Base-by-base conservation (phyloP, 2,797 vertebrate species). In the Smutsia temminckii region DNA sequence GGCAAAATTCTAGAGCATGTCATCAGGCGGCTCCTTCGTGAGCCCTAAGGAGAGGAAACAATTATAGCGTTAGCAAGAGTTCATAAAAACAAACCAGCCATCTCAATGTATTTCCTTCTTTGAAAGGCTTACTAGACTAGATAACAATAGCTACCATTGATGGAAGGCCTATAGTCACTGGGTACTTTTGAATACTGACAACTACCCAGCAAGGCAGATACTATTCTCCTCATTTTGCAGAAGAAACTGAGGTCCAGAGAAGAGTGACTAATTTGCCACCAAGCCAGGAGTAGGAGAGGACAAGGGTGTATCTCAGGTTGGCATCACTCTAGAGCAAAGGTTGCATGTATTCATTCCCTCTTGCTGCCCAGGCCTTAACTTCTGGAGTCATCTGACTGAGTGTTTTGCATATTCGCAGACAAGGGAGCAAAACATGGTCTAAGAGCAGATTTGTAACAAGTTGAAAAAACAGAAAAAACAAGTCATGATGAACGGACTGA, bases 1-100 rank as follows among this genome's bases (percentile, higher is more conserved):
- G n/a, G 69, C 63, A 96, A 93, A 96, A 89, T 90, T 96, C 93
- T 88, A 95, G 90, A 96, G 90, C 71, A 74, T n/a, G 46, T 64
- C 93, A 94, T 96, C 94, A 95, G 94, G 88, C n/a, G 21, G 61
- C 79, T 88, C 57, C 63, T 97, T 85, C 92, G 77, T 95, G 79
- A 74, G 37, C 71, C 86, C 49, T 49, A 74, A 64, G 93, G 42
- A 84, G 68, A 95, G 80, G 79, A 89, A 96, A 95, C 53, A 90
- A 91, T 95, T 87, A 84, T 0, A 61, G 69, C 94, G 79, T 49
- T 91, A 96, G 46, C 27, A 80, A 59, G 74, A 81, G 83, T 77
- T 89, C 64, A 84, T 77, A 85, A 74, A 95, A 95, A 85, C 57
- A 64, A 79, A 86, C 37, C 42, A 64, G 87, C 68, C 63, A 74